These are phyloP conservation scores for Pelecanoides urinatrix DNA, from an alignment of 2,113 vertebrate genomes.

Conservation along the genomic window DNA sequence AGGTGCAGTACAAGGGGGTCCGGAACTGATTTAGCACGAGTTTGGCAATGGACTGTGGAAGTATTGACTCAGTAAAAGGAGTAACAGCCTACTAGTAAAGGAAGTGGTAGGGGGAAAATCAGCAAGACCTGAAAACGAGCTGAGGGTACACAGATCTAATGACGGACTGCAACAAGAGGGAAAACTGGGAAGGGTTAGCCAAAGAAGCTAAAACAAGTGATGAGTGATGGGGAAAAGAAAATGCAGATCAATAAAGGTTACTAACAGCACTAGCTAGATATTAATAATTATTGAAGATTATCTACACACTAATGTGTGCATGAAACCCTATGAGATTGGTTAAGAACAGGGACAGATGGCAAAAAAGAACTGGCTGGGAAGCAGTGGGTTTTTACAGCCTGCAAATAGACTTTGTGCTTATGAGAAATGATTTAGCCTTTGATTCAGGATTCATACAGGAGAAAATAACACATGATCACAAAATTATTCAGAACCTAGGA, in stretches of 20 bases:
- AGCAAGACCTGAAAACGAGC: background rate
- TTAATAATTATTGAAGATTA: background rate
- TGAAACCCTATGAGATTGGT: background rate
- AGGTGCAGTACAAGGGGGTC: background rate
- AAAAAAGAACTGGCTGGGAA: slow-evolving; percentile 28
- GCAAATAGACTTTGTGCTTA: slow-evolving; percentile 41
- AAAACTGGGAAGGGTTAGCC: background rate
- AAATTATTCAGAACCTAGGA: slow-evolving; percentile 14
- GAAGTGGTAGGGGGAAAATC: slow-evolving; percentile 4
- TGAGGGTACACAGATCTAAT: background rate
- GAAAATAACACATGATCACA: slow-evolving; percentile 27
- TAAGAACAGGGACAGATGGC: slow-evolving; percentile 55
- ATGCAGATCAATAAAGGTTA: background rate
- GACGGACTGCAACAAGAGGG: background rate
- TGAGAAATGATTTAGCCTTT: slow-evolving; percentile 47
- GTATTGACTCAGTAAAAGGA: slow-evolving; percentile 15
- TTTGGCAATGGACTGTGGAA: background rate
- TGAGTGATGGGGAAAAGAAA: background rate
- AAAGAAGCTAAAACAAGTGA: background rate
- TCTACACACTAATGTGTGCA: background rate
- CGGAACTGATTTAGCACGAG: background rate
- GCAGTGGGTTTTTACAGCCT: slow-evolving; percentile 41
- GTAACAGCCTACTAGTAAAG: slow-evolving; percentile 25
- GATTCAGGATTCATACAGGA: slow-evolving; percentile 18
- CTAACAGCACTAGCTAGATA: background rate